Conservation (phyloP, 1,140 invertebrate species). For the Drosophila mayri region DNA sequence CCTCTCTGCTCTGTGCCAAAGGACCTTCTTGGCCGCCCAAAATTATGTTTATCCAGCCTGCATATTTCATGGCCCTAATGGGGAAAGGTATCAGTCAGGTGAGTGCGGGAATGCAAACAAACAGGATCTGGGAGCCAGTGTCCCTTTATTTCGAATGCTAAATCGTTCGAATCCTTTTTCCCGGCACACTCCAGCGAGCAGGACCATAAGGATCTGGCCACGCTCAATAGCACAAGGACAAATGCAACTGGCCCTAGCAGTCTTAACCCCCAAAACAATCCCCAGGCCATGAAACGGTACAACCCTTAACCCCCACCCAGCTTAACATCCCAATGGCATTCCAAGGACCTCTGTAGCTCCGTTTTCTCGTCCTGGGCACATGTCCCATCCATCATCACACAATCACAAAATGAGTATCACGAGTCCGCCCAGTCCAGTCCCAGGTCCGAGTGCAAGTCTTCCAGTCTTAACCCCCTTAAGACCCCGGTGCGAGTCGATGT, state of each 20-base stretch:
- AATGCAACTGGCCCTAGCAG: constrained; percentile 47
- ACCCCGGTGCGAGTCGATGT: constrained; percentile 9
- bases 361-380: constrained; percentile 33
- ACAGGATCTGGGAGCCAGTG: constrained; percentile 24
- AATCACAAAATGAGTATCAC: constrained; percentile 84
- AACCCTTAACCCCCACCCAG: constrained; percentile 10
- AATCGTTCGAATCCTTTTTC: constrained; percentile 80
- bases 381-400: constrained; percentile 82
- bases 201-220: constrained; percentile 26
- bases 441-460: constrained; percentile 20
- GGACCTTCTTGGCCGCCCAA: constrained; percentile 16
- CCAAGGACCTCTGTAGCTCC: constrained; percentile 32
- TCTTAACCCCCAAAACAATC: constrained; percentile 12
- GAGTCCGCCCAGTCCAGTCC: constrained; percentile 42
- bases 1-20: constrained; percentile 22
- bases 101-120: constrained; percentile 39
- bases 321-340: constrained; percentile 48
- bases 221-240: constrained; percentile 72
- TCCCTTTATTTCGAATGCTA: constrained; percentile 73
- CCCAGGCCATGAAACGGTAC: not conserved
- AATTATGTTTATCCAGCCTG: constrained; percentile 80
- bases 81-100: constrained; percentile 56
- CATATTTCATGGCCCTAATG: constrained; percentile 81
- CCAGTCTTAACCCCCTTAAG: not conserved
- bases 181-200: constrained; percentile 74